Base-by-base conservation (phyloP, 2,113 vertebrate genomes). In the Perccottus glenii region DNA sequence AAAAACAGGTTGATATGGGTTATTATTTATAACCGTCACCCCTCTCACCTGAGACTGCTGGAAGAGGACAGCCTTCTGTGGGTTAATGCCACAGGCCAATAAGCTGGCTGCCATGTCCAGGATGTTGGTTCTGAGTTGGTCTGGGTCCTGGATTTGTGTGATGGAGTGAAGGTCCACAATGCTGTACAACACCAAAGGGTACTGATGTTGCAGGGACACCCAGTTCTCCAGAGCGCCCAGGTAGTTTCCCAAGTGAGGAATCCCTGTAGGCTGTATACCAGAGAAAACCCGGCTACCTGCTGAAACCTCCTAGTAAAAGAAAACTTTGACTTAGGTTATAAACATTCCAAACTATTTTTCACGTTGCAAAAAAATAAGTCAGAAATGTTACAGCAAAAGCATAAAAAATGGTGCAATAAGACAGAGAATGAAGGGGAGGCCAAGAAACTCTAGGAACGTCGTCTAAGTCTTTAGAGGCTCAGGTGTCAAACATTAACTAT, bases 211-310 rank as follows among this genome's bases (percentile, higher is more conserved):
- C 1, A 99, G 83, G 36, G 84, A 70, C 85, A 95, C 95, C 98
- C 98, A 99, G 89, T 87, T 96, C 86, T 96, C 94, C 75, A 98
- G 90, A 52, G 96, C 95, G n/a, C 98, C 96, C n/a, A 98, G 90
- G 85, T 95, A 99, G 86, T 99, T 99, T 6, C 97, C 96, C 33
- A 99, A 88, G 85, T 99, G 97, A 47, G 94, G 96, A 0, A 93
- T 91, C 8, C 96, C 96, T 0, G 96, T 98, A 0, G 95, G 97
- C 85, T 98, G 96, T 85, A 99, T 98, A 55, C 97, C 96, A 0
- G 98, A 99, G 89, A 99, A 98, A 1, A 99, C 90, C 0, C 94
- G 92, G 0, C 85, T 82, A 5, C 83, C 80, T 0, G 33, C 64
- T 6, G 57, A 33, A 60, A 70, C 32, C 19, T 55, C 73, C 89